Conservation (phyloP, 2,888 invertebrate species). For the Orchesella flavescens region DNA sequence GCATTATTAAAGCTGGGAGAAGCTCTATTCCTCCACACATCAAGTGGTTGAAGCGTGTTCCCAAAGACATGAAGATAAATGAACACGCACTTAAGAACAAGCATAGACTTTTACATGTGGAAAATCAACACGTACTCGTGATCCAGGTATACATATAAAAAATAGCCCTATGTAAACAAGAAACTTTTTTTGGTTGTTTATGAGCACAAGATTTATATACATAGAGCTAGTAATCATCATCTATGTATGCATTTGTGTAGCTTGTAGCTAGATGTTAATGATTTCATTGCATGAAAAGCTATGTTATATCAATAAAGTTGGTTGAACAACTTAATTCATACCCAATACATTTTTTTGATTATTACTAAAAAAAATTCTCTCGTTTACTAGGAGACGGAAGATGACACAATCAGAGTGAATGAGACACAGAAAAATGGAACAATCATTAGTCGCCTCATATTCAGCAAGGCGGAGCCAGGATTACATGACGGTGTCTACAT, state of each 20-base stretch:
- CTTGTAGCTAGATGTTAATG: not conserved
- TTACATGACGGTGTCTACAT: slow-evolving; percentile 70
- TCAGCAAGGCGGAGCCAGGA: slow-evolving; percentile 64
- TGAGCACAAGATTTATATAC: too few relatives aligned
- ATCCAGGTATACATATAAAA: slow-evolving; percentile 67
- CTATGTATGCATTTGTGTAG: too few relatives aligned
- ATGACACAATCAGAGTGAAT: slow-evolving; percentile 70
- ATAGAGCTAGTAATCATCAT: too few relatives aligned
- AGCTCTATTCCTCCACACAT: slow-evolving; percentile 71
- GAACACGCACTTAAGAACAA: slow-evolving; percentile 64
- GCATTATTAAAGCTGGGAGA: slow-evolving; percentile 69
- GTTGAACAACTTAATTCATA: not conserved
- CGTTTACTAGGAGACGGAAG: slow-evolving; percentile 67
- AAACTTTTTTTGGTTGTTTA: too few relatives aligned
- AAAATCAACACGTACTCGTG: slow-evolving; percentile 71
- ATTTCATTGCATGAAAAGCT: not conserved
- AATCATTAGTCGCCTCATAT: slow-evolving; percentile 70
- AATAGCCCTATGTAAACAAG: not conserved
- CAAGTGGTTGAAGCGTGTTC: slow-evolving; percentile 71
- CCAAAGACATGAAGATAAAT: slow-evolving; percentile 63
- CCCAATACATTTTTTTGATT: not conserved
- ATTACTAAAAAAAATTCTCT: not conserved
- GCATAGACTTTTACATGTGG: slow-evolving; percentile 69
- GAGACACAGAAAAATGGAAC: slow-evolving; percentile 71
- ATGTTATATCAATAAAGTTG: not conserved